Base-by-base conservation (phyloP, 2,113 vertebrate genomes). In the Dasypus novemcinctus region DNA sequence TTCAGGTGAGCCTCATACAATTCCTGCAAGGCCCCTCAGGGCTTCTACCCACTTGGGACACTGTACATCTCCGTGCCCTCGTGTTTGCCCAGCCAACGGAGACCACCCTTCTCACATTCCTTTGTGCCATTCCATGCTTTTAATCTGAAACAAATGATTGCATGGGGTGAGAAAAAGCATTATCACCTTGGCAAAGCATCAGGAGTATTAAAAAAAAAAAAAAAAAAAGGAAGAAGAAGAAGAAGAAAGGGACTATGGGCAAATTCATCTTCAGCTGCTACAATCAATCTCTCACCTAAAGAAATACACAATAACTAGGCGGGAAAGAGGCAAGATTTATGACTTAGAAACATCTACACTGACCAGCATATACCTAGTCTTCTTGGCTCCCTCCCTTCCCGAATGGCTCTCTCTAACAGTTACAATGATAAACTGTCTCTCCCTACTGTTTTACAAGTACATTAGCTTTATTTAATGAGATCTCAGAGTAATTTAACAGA, bases 261-360 rank as follows among this genome's bases (percentile, higher is more conserved):
- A 99, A 99, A 99, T 99, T 99, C 99, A 99, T 99, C 99, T 99
- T 99, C 98, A 96, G 98, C 98, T 99, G 99, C 99, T 99, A 99
- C 99, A 99, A 99, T 99, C 99, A 99, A 99, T 99, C 99, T 99
- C 99, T 99, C 99, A 99, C 99, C 99, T 99, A 99, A 99, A 99
- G 99, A 99, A 99, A 99, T 99, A 99, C 99, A 99, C 99, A 99
- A 99, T 99, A 99, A 99, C 99, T 99, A 99, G 99, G 99, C 99
- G 99, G 99, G 99, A 99, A 99, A 98, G 99, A 99, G 99, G 98
- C 98, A 99, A 99, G 99, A 99, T 99, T 99, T 99, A 99, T 99
- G 99, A 99, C 98, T 98, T 97, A 98, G 98, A 99, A 99, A 99
- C 99, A 99, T 99, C 99, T 99, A 99, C 99, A 99, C 99, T 99